A percentile compares a stretch with the other conserved stretches of the same genome.
Evolutionary conservation across 2,797 vertebrate species (phyloP).

Genomic region (Pipistrellus nathusii): DNA sequence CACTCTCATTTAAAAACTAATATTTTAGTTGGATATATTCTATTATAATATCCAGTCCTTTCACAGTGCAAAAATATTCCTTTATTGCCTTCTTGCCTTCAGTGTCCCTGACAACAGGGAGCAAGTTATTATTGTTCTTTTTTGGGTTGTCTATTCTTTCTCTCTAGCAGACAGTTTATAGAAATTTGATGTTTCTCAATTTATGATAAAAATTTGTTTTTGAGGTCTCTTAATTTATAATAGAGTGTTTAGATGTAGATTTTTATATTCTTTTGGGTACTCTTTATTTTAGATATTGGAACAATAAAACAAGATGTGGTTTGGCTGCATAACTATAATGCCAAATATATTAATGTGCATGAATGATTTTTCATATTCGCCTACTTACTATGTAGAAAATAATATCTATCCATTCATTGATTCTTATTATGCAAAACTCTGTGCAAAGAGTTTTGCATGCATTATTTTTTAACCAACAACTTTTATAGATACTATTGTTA

Average conservation of each 20-base stretch:
- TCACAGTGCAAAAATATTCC: neutral
- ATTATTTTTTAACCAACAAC: conserved; percentile 16
- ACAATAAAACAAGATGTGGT: conserved; percentile 23
- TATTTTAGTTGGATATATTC: neutral
- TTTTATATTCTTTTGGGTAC: conserved; percentile 42
- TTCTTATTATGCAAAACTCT: neutral
- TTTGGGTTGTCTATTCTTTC: neutral
- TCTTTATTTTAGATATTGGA: conserved; percentile 39
- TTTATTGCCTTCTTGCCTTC: conserved; percentile 21
- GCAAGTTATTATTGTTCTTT: conserved; percentile 26
- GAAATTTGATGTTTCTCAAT: conserved; percentile 26
- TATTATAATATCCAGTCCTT: neutral
- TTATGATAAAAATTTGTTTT: neutral
- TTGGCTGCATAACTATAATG: neutral
- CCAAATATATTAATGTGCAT: neutral
- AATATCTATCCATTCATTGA: neutral
- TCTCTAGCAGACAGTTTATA: neutral
- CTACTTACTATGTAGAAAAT: neutral
- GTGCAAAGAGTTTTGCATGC: neutral
- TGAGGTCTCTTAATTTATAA: conserved; percentile 46
- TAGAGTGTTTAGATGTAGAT: neutral
- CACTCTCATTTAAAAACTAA: conserved; percentile 12
- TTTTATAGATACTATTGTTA: neutral
- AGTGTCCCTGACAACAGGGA: neutral
- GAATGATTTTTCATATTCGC: conserved; percentile 14